Conservation (phyloP, 2,113 vertebrate species). For the Passer domesticus region DNA sequence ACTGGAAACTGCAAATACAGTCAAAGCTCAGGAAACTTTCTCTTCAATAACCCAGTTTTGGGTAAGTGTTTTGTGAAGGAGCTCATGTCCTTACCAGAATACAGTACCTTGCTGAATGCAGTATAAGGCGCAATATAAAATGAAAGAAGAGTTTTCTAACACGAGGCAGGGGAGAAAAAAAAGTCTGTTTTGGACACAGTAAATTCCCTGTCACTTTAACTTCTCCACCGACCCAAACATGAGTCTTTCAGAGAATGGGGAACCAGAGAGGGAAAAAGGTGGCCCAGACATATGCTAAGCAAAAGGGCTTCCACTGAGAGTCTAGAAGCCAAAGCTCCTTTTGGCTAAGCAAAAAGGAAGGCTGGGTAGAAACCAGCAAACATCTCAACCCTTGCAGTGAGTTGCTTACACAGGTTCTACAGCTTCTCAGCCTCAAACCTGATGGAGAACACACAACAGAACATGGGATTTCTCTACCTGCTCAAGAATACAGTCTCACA, state of each 20-base stretch:
- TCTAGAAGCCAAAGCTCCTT: neutral
- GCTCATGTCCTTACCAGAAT: neutral
- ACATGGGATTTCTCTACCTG: neutral
- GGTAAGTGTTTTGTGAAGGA: neutral
- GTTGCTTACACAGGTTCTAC: neutral
- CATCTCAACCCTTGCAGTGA: neutral
- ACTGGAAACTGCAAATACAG: neutral
- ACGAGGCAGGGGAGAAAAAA: neutral
- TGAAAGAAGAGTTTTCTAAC: neutral
- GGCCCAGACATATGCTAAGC: neutral
- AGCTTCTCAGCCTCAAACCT: neutral
- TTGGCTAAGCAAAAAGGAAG: neutral
- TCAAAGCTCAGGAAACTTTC: neutral
- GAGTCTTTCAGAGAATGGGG: rapidly evolving
- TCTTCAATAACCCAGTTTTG: neutral
- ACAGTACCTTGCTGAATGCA: neutral
- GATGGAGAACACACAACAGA: neutral
- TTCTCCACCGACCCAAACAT: rapidly evolving
- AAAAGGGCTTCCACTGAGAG: neutral
- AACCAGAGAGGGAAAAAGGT: neutral
- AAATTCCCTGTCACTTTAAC: neutral
- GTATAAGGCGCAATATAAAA: neutral
- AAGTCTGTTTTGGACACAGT: neutral
- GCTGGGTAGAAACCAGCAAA: neutral
- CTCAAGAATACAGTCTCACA: neutral